Percentiles rank a stretch among this genome's conserved stretches.
Conservation (phyloP, 2,113 vertebrate species). For the Hydropotes inermis region DNA sequence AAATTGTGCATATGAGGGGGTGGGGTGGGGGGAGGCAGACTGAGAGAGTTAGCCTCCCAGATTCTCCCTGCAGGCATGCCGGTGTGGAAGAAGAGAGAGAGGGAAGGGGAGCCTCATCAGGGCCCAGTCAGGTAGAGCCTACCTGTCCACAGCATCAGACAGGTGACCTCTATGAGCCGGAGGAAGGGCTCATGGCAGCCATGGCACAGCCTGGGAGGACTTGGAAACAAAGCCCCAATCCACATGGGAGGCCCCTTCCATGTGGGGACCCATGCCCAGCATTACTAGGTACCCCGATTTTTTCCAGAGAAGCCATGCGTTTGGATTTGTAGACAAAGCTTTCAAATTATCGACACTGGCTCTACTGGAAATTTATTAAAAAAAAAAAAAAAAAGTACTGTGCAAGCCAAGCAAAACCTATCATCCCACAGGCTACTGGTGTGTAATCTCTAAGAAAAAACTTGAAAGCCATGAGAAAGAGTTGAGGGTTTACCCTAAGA, state of each 20-base stretch:
- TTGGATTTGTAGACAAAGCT: not conserved
- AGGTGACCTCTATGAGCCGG: not conserved
- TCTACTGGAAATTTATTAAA: not conserved
- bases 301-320: not conserved
- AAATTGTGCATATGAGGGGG: not conserved
- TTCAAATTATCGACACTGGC: not conserved
- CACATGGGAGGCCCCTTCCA: not conserved
- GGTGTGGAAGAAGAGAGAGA: not conserved
- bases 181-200: not conserved
- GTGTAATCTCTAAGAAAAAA: not conserved
- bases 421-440: not conserved
- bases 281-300: not conserved
- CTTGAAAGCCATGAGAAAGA: not conserved
- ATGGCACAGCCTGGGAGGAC: too few relatives aligned
- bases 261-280: not conserved
- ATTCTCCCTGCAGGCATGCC: fast-evolving
- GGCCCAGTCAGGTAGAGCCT: too few relatives aligned
- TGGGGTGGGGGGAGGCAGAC: not conserved
- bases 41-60: not conserved
- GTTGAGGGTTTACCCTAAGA: not conserved
- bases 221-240: not conserved
- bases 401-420: not conserved
- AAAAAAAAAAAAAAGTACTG: not conserved
- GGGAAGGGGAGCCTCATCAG: not conserved
- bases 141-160: not conserved